Evolutionary conservation across 2,797 vertebrate species (phyloP).

Genomic region (Denticeps clupeoides): DNA sequence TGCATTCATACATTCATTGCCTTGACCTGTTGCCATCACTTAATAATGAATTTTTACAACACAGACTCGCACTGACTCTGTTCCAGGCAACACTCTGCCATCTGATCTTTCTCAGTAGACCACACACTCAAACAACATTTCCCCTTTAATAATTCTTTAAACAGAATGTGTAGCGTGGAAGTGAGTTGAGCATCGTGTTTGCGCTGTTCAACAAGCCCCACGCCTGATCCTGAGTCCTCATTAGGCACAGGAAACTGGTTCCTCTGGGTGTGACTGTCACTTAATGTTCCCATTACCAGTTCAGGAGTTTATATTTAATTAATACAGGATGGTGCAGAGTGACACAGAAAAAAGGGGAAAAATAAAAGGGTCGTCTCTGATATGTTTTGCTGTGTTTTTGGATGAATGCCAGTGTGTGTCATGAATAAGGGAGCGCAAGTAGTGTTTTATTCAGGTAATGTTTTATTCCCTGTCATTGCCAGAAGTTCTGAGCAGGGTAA

Average conservation of each 20-base stretch:
- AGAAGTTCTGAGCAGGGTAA: background rate
- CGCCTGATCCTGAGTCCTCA: slow-evolving; percentile 38
- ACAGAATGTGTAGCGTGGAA: slow-evolving; percentile 14
- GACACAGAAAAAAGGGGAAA: background rate
- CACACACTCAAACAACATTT: slow-evolving; percentile 7
- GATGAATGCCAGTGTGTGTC: background rate
- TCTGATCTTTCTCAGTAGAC: background rate
- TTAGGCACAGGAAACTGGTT: slow-evolving; percentile 40
- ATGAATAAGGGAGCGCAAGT: background rate
- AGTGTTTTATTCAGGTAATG: background rate
- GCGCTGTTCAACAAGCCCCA: slow-evolving; percentile 35
- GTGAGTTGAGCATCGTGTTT: slow-evolving; percentile 12
- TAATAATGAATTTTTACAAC: too few species aligned
- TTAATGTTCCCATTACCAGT: slow-evolving; percentile 33
- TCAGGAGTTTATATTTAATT: background rate
- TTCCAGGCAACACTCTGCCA: background rate
- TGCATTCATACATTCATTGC: too few species aligned
- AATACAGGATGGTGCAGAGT: background rate
- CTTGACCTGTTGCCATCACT: too few species aligned
- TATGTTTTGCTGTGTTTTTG: too few species aligned
- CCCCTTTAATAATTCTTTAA: slow-evolving; percentile 20
- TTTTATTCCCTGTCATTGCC: background rate
- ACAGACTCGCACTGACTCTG: background rate
- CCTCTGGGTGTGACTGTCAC: slow-evolving; percentile 41
- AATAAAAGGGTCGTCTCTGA: background rate